Percentiles rank a stretch among this genome's conserved stretches.
Conservation (phyloP, 2,888 invertebrate genomes). For the Melanargia galathea region DNA sequence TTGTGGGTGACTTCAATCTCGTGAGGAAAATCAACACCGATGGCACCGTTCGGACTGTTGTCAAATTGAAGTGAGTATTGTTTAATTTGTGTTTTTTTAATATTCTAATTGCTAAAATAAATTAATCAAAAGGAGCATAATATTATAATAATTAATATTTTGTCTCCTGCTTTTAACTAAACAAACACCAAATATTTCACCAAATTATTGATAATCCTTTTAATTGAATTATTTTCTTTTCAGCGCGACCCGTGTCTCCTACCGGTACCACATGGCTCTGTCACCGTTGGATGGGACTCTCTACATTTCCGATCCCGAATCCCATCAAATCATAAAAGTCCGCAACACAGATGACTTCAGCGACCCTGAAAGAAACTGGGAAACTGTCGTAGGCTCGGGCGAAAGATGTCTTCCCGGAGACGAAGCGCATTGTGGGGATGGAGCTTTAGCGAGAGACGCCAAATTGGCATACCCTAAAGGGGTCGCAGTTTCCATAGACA, state of each 20-base stretch:
- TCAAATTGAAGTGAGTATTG: conserved; percentile 88
- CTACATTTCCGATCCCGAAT: conserved; percentile 98
- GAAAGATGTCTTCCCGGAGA: conserved; percentile 96
- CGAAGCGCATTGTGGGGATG: conserved; percentile 98
- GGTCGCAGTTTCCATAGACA: conserved; percentile 95
- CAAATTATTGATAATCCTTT: background rate
- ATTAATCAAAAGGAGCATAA: background rate
- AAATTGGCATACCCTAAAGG: conserved; percentile 98
- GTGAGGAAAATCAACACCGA: conserved; percentile 93
- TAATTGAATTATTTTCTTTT: conserved; percentile 46
- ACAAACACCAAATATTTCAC: background rate
- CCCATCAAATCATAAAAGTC: conserved; percentile 95
- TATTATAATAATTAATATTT: too few relatives aligned
- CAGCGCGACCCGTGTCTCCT: conserved; percentile 96
- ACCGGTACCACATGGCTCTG: conserved; percentile 97
- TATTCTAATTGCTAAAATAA: background rate
- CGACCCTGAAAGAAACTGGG: conserved; percentile 96
- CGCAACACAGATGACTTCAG: conserved; percentile 90
- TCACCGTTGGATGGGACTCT: conserved; percentile 96
- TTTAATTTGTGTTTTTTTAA: background rate
- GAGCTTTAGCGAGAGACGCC: conserved; percentile 94
- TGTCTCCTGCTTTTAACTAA: too few relatives aligned
- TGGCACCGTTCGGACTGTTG: conserved; percentile 90
- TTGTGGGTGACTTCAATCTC: conserved; percentile 97
- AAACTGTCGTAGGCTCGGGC: conserved; percentile 96